Conservation (phyloP, 2,113 vertebrate species). For the Mobula birostris region DNA sequence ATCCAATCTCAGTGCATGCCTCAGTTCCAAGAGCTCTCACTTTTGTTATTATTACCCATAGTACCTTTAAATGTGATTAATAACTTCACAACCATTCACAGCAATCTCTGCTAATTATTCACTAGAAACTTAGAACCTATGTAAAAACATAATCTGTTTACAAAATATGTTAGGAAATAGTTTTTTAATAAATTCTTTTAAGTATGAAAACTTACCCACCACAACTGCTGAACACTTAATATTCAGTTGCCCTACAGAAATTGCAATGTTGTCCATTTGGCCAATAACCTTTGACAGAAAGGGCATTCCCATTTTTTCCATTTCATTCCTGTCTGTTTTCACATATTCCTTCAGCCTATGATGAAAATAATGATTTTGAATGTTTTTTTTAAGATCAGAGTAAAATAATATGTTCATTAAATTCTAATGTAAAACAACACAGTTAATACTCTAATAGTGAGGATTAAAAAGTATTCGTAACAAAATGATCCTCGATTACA, state of each 20-base stretch:
- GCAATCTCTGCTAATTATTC: neutral
- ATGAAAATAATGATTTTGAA: neutral
- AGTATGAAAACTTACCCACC: conserved; percentile 56
- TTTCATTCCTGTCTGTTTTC: conserved; percentile 51
- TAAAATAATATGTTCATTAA: neutral
- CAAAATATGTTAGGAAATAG: neutral
- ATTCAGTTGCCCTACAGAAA: conserved; percentile 53
- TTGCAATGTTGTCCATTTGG: conserved; percentile 56
- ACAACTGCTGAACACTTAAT: conserved; percentile 59
- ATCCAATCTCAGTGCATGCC: neutral
- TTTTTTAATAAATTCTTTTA: neutral
- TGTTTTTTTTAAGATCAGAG: conserved; percentile 39
- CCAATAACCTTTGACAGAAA: conserved; percentile 53
- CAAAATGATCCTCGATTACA: neutral
- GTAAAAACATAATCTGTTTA: neutral
- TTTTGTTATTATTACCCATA: neutral
- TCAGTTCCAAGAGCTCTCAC: neutral
- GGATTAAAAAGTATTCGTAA: neutral
- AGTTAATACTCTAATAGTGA: neutral
- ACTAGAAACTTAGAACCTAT: neutral
- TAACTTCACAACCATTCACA: neutral
- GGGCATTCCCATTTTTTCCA: conserved; percentile 45
- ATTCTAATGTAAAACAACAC: too few relatives aligned
- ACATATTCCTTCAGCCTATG: conserved; percentile 63
- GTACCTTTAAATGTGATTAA: neutral